Percentiles rank a stretch among this genome's conserved stretches.
phyloP scores from a whole-genome alignment of 2,113 vertebrate species.

The Lophura nycthemera region DNA sequence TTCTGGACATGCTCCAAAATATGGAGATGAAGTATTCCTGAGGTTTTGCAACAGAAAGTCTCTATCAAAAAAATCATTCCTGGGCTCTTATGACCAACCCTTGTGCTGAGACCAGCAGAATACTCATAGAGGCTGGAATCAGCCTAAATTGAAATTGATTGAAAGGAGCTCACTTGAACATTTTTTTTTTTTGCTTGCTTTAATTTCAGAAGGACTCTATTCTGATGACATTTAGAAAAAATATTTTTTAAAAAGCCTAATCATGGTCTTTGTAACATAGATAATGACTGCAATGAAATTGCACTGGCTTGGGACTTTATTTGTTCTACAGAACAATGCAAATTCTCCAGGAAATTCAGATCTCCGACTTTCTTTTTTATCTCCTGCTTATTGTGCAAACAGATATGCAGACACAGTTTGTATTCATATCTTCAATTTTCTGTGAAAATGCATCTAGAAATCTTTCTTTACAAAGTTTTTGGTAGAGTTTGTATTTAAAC shows the following conservation, averaged over 20 bases:
- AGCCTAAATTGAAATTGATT: not conserved
- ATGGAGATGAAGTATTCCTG: not conserved
- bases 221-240: not conserved
- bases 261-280: not conserved
- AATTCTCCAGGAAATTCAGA: not conserved
- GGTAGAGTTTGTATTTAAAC: not conserved
- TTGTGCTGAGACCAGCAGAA: not conserved
- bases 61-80: not conserved
- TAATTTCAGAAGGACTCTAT: not conserved
- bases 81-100: not conserved
- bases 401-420: not conserved
- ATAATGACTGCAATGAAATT: not conserved
- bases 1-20: not conserved
- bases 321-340: not conserved
- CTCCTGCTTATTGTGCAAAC: not conserved
- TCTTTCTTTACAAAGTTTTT: not conserved
- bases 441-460: not conserved
- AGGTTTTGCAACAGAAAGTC: not conserved
- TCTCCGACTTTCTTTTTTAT: not conserved
- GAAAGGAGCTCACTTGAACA: rapidly evolving
- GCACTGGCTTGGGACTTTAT: not conserved
- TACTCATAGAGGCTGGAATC: not conserved
- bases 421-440: not conserved
- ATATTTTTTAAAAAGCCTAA: not conserved
- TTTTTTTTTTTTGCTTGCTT: rapidly evolving